Evolutionary conservation across 2,888 invertebrate genomes (phyloP), one percentile per base, ranked within the genome.

Genomic region (Xestobium rufovillosum): DNA sequence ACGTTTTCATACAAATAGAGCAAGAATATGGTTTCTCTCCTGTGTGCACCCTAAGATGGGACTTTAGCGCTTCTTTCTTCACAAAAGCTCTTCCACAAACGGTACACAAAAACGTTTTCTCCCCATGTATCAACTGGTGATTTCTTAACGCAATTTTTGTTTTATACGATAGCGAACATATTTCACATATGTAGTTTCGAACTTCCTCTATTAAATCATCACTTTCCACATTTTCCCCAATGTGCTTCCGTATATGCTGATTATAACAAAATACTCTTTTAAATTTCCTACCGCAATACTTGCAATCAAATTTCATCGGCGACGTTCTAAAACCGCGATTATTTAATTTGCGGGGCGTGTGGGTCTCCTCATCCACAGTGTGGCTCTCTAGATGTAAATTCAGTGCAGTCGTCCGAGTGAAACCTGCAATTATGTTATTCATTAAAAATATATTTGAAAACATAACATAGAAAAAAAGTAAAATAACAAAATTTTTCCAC

Each of bases 331-430:
- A 6, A 6, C n/a, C 6, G 13, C 60, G 60, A 12, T 57, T 52
- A n/a, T n/a, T n/a, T n/a, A n/a, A n/a, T n/a, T n/a, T n/a, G n/a
- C n/a, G n/a, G n/a, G n/a, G n/a, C n/a, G n/a, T n/a, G n/a, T n/a
- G n/a, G n/a, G n/a, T n/a, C n/a, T n/a, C n/a, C n/a, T n/a, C n/a
- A 37, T 58, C 57, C 34, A 57, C 59, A 31, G 57, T 57, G 33
- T 64, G 64, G 2, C 61, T 63, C 31, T 60, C 53, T 31, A 56
- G 47, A 41, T 64, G 64, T 27, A 61, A 53, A 33, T 36, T 34
- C 6, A 45, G 32, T 6, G 45, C 39, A 8, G 38, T 38, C 4
- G 40, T 32, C 30, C 41, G 45, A 37, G 43, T 44, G 15, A 44
- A 45, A 26, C 43, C 43, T 43, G n/a, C n/a, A n/a, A n/a, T n/a